A percentile compares a stretch with the other conserved stretches of the same genome.
Evolutionary conservation across 92 coral and sea anemone species (phyloP).

Genomic region (Porites lobata): DNA sequence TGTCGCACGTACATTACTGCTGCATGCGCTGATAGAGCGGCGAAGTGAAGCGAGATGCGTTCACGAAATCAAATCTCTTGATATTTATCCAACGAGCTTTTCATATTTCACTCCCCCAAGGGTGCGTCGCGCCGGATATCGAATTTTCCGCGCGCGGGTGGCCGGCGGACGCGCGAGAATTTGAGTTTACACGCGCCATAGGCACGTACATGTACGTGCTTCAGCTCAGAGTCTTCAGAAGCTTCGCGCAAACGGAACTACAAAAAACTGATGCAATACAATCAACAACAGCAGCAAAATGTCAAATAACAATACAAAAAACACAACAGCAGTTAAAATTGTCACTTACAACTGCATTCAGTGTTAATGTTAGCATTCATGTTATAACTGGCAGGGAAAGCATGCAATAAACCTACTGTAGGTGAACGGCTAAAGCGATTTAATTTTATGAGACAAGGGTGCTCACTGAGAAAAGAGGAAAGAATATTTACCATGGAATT

Average conservation of each 20-base stretch:
- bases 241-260: conserved; percentile 18
- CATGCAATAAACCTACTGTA: background rate
- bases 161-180: conserved; percentile 68
- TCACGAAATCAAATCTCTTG: conserved; percentile 53
- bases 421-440: background rate
- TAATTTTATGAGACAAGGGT: background rate
- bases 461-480: background rate
- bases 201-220: conserved; percentile 13
- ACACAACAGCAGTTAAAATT: background rate
- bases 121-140: conserved; percentile 45
- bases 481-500: background rate
- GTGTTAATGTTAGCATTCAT: background rate
- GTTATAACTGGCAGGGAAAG: background rate
- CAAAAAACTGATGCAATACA: background rate
- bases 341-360: background rate
- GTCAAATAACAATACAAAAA: conserved; percentile 1
- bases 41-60: conserved; percentile 45
- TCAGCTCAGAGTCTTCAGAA: background rate
- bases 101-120: conserved; percentile 47
- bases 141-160: conserved; percentile 55
- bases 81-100: conserved; percentile 39
- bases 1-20: conserved; percentile 27
- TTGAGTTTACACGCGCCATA: conserved; percentile 6
- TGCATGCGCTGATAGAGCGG: conserved; percentile 18
- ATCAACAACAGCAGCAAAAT: too few species aligned